Evolutionary conservation across 2,797 vertebrate species (phyloP), one percentile per base, ranked within the genome.

Genomic region (Sebastes minor): DNA sequence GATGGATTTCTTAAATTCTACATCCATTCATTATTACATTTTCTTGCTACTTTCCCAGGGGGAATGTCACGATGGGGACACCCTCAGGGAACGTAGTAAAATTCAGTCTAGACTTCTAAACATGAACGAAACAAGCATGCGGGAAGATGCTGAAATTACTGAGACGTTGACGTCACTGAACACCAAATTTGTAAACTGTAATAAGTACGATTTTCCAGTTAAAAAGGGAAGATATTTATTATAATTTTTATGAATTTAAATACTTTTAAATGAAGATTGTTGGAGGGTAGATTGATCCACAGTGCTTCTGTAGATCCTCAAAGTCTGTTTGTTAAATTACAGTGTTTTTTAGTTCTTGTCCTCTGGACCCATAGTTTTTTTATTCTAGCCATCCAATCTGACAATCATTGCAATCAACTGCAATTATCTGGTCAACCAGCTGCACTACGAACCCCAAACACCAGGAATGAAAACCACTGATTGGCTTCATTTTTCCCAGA

Each of bases 71-170:
- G 8, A 14, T 10, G 33, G 65, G 42, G 76, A 77, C 56, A 69
- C 28, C 75, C 72, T 65, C 20, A 11, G 61, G 76, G 68, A 66
- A 23, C 11, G 1, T 25, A 67, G 66, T 46, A 13, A 82, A 69
- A 76, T 68, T 75, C 27, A 35, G 72, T 71, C 81, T 79, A 61
- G 68, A 84, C 65, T 65, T 77, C 25, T 32, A 35, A 64, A 84
- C 33, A 66, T 53, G 30, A 65, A 86, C 42, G 62, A 78, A 91
- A 66, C 25, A 4, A 52, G 16, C 25, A 71, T 33, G 5, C 18
- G 12, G 8, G 49, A 33, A 74, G 61, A 23, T 8, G n/a, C 9
- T 2, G 25, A 74, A 63, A 27, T 65, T 28, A 69, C 27, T 23
- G 32, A 63, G 42, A 68, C 7, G 4, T 8, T 46, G 8, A 57